These are phyloP conservation scores for Syritta pipiens DNA, from an alignment of 2,888 invertebrate genomes.

Conservation along the genomic window DNA sequence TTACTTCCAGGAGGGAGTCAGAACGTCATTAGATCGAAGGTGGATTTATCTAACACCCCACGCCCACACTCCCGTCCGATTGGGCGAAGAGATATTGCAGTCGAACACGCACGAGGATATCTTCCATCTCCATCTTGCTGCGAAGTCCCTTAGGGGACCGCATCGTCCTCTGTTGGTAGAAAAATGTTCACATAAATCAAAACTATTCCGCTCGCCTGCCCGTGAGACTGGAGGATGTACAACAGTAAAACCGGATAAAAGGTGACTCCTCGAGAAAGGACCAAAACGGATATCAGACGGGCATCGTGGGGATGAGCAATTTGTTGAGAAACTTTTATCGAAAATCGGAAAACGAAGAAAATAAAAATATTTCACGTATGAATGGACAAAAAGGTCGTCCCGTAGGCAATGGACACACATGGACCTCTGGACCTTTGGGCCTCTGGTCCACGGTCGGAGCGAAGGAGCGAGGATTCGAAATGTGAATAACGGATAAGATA, in stretches of 20 bases:
- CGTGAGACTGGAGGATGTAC: background rate
- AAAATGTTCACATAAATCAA: conserved; percentile 4
- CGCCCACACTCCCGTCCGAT: too few relatives aligned
- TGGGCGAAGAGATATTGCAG: too few relatives aligned
- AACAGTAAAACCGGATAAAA: too few relatives aligned
- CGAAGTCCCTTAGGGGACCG: background rate
- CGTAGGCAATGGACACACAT: conserved; percentile 8
- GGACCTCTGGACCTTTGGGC: too few relatives aligned
- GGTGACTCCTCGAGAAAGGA: too few relatives aligned
- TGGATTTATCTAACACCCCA: too few relatives aligned
- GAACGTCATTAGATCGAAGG: too few relatives aligned
- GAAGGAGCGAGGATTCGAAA: conserved; percentile 35
- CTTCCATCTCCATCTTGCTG: background rate
- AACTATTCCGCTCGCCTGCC: background rate
- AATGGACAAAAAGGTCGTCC: conserved; percentile 29
- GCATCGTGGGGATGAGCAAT: conserved; percentile 24
- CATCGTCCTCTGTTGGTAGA: too few relatives aligned
- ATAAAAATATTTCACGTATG: conserved; percentile 60
- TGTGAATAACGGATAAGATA: conserved; percentile 48
- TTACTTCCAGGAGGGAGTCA: too few relatives aligned
- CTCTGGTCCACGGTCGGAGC: background rate
- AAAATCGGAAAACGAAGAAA: conserved; percentile 24
- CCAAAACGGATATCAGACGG: background rate
- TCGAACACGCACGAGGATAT: background rate
- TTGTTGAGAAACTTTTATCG: conserved; percentile 60